Evolutionary conservation across 2,797 vertebrate genomes (phyloP).

Genomic region (Mareca strepera): DNA sequence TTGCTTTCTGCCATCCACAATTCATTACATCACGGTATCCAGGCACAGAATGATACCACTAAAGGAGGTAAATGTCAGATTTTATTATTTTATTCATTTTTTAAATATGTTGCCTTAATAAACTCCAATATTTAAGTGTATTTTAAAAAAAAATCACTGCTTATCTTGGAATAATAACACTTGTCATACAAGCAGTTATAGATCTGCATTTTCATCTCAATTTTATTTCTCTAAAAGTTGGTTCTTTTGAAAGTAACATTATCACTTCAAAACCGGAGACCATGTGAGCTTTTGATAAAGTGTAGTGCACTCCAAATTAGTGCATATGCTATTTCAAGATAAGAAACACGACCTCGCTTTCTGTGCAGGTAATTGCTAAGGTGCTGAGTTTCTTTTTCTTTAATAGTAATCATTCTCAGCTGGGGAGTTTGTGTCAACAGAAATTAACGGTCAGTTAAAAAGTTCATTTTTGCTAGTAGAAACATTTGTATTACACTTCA

Average conservation of each 20-base stretch:
- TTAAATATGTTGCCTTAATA: neutral
- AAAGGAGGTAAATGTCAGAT: constrained; percentile 90
- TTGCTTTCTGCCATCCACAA: constrained; percentile 93
- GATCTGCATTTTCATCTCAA: neutral
- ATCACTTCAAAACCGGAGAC: neutral
- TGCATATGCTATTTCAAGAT: neutral
- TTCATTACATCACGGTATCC: constrained; percentile 93
- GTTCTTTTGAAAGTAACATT: neutral
- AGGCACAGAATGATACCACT: constrained; percentile 97
- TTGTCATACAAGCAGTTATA: neutral
- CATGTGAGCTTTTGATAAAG: neutral
- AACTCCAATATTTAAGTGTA: neutral
- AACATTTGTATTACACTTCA: neutral
- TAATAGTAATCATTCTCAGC: neutral
- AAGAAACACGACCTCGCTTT: neutral
- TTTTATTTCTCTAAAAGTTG: neutral
- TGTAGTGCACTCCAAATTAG: neutral
- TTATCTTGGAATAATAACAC: neutral
- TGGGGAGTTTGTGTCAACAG: neutral
- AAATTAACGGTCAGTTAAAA: neutral
- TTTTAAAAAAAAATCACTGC: neutral
- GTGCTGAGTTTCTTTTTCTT: neutral
- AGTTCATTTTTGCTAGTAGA: neutral
- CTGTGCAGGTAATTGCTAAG: neutral
- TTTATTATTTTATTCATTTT: neutral